Evolutionary conservation across 2,797 vertebrate species (phyloP), one percentile per base, ranked within the genome.

Genomic region (Falco biarmicus): DNA sequence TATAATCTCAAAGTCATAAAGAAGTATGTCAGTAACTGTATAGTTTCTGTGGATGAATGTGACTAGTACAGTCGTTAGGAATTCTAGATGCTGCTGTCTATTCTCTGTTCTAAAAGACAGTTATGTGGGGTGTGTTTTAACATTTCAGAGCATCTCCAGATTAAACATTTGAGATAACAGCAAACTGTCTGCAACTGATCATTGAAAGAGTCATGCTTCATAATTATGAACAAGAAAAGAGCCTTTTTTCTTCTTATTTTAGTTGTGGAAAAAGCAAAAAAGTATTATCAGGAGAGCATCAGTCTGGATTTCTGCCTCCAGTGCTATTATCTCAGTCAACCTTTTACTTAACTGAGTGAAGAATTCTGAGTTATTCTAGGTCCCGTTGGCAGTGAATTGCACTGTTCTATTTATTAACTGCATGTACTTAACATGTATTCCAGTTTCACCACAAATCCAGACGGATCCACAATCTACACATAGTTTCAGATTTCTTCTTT

Each of bases 141-240:
- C 69, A 76, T 84, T 91, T 84, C 41, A 92, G 51, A 93, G 16
- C 32, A 61, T 60, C 60, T 90, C 59, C 71, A 91, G 37, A 47
- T 87, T 90, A 95, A 96, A 96, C 69, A 94, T 85, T 93, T 95
- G 63, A 94, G 84, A 94, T 82, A 95, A 94, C 26, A 16, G 24
- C 74, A 96, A 66, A 78, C 69, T 92, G 77, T 79, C 84, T 60
- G 78, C 50, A 95, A 8, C 26, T 24, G 31, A 43, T 87, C 76
- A 94, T 47, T 90, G 85, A 77, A 77, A 60, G n/a, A 89, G 29
- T 56, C 65, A 43, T 39, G 29, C 9, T 70, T 77, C 85, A 95
- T 93, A 91, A 80, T 92, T 90, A 80, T 50, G 22, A 89, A 84
- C 10, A 73, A 54, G 22, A 41, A 89, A 85, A 65, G 32, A 81